phyloP scores from a whole-genome alignment of 2,888 invertebrate species.

The Meiosimyza decipiens region DNA sequence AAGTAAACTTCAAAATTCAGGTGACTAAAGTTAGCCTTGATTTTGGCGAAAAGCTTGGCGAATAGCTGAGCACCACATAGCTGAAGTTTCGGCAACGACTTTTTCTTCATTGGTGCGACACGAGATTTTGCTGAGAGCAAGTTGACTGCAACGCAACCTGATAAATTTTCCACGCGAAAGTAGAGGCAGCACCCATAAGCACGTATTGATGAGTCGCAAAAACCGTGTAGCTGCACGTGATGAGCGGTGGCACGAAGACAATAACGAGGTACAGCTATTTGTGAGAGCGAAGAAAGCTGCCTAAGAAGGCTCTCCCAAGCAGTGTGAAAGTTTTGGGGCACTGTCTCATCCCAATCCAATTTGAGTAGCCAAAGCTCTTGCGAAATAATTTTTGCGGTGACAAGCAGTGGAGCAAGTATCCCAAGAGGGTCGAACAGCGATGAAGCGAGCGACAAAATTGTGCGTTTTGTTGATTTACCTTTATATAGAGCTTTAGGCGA shows the following conservation, averaged over 20 bases:
- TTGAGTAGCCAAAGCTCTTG: constrained; percentile 34
- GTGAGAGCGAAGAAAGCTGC: background rate
- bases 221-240: constrained; percentile 34
- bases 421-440: constrained; percentile 40
- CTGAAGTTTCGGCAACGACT: constrained; percentile 27
- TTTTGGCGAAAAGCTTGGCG: constrained; percentile 15
- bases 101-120: constrained; percentile 29
- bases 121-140: constrained; percentile 28
- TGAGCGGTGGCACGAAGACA: constrained; percentile 7
- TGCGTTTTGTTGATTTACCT: constrained; percentile 13
- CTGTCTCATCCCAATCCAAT: constrained; percentile 26
- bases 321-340: constrained; percentile 2
- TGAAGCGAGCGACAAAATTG: constrained; percentile 33
- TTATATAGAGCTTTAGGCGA: background rate
- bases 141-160: background rate
- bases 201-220: constrained; percentile 36
- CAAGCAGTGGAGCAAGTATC: constrained; percentile 17
- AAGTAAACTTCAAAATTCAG: constrained; percentile 4
- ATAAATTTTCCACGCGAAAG: constrained; percentile 2
- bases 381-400: constrained; percentile 19
- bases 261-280: constrained; percentile 14
- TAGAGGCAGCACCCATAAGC: constrained; percentile 38
- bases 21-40: constrained; percentile 9
- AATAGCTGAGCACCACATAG: constrained; percentile 32
- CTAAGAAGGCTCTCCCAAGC: constrained; percentile 4